These are phyloP conservation scores for Channallabes apus DNA, from an alignment of 2,797 vertebrate genomes.

Conservation along the genomic window DNA sequence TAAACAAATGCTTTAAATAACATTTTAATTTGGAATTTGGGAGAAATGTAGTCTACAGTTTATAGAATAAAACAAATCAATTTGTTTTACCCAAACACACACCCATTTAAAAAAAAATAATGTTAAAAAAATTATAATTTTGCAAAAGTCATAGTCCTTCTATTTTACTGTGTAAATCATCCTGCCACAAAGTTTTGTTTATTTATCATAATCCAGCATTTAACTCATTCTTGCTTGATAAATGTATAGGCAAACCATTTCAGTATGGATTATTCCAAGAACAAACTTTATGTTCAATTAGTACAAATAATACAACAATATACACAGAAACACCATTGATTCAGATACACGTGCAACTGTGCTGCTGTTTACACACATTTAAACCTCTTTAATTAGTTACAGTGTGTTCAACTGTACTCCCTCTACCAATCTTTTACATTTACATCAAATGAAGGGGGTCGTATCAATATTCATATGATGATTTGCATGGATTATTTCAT, in stretches of 20 bases:
- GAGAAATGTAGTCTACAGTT: too few relatives aligned
- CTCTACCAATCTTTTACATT: constrained; percentile 69
- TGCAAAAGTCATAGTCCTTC: background rate
- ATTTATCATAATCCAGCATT: background rate
- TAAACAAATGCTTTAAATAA: too few relatives aligned
- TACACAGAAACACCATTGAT: background rate
- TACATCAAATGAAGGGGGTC: constrained; percentile 72
- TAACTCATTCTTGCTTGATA: background rate
- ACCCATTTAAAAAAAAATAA: too few relatives aligned
- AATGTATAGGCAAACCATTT: background rate
- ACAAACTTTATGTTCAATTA: background rate
- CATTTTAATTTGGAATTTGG: too few relatives aligned
- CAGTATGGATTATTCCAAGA: background rate
- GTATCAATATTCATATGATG: constrained; percentile 76
- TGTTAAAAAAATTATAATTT: too few relatives aligned
- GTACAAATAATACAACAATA: background rate
- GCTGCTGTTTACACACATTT: constrained; percentile 43
- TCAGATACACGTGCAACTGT: constrained; percentile 23
- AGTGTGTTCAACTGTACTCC: constrained; percentile 56
- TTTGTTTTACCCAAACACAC: too few relatives aligned
- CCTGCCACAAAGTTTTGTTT: background rate
- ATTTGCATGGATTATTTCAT: constrained; percentile 77
- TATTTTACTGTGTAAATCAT: background rate
- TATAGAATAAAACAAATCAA: too few relatives aligned
- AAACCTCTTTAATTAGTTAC: constrained; percentile 52